Percentiles rank a stretch among this genome's conserved stretches.
phyloP scores from a whole-genome alignment of 2,888 invertebrate genomes.

The Drosophila diplacantha region DNA sequence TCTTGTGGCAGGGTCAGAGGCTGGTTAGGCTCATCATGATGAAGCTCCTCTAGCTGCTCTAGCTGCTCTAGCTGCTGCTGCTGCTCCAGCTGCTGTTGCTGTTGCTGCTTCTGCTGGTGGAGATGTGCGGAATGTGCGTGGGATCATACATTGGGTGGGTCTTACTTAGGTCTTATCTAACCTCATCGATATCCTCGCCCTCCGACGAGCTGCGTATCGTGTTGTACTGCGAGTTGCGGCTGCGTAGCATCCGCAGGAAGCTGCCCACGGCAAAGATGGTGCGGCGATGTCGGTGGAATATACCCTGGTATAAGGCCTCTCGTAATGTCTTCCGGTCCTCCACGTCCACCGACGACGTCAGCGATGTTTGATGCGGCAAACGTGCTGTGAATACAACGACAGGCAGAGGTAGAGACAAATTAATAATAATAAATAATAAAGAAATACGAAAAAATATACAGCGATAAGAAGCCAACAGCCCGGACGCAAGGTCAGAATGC shows the following conservation, averaged over 20 bases:
- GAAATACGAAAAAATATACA: conserved; percentile 3
- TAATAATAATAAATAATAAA: conserved; percentile 4
- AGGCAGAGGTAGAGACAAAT: not conserved
- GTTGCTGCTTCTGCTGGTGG: conserved; percentile 18
- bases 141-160: conserved; percentile 17
- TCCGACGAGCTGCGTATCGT: conserved; percentile 81
- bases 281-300: conserved; percentile 86
- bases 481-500: conserved; percentile 13
- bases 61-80: not conserved
- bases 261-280: conserved; percentile 87
- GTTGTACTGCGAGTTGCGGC: conserved; percentile 87
- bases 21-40: not conserved
- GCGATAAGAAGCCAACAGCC: conserved; percentile 23
- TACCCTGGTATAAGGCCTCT: conserved; percentile 87
- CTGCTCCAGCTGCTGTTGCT: conserved; percentile 3
- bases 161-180: conserved; percentile 74
- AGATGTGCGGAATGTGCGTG: conserved; percentile 32
- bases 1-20: conserved; percentile 10
- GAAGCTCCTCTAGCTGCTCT: not conserved
- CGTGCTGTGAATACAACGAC: conserved; percentile 75
- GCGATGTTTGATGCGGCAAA: conserved; percentile 81
- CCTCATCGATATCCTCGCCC: conserved; percentile 77
- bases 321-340: conserved; percentile 84
- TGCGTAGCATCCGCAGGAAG: conserved; percentile 85
- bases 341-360: conserved; percentile 82